Evolutionary conservation across 2,888 invertebrate genomes (phyloP).

Genomic region (Cerceris rybyensis): DNA sequence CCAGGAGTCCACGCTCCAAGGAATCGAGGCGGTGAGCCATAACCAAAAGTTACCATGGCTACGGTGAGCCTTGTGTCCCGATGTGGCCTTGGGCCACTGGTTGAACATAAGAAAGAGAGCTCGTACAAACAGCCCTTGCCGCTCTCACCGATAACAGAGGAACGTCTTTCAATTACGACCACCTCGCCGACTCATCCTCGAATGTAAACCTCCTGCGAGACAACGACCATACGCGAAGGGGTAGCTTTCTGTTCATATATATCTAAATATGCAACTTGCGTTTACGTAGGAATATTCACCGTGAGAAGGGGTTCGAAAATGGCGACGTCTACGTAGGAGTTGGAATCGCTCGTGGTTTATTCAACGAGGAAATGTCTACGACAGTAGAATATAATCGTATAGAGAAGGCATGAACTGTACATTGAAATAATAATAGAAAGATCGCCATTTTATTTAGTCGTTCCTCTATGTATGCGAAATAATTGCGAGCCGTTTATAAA

Average conservation of each 20-base stretch:
- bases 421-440: neutral
- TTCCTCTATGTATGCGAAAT: neutral
- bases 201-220: neutral
- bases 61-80: slow-evolving; percentile 52
- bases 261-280: neutral
- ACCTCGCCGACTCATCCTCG: slow-evolving; percentile 2
- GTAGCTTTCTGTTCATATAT: neutral
- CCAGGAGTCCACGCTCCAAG: slow-evolving; percentile 51
- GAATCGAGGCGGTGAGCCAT: slow-evolving; percentile 65
- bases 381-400: neutral
- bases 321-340: neutral
- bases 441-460: neutral
- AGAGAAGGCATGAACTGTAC: neutral
- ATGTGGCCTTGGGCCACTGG: slow-evolving; percentile 48
- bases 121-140: slow-evolving; percentile 37
- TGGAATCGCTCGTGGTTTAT: neutral
- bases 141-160: slow-evolving; percentile 41
- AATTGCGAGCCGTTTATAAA: no score
- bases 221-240: neutral
- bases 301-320: no score
- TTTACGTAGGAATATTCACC: neutral
- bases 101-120: slow-evolving; percentile 42
- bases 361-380: neutral
- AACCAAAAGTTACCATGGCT: slow-evolving; percentile 79
- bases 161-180: slow-evolving; percentile 57